Evolutionary conservation across 2,888 invertebrate genomes (phyloP), one percentile per base, ranked within the genome.

Genomic region (Athripsodes cinereus): DNA sequence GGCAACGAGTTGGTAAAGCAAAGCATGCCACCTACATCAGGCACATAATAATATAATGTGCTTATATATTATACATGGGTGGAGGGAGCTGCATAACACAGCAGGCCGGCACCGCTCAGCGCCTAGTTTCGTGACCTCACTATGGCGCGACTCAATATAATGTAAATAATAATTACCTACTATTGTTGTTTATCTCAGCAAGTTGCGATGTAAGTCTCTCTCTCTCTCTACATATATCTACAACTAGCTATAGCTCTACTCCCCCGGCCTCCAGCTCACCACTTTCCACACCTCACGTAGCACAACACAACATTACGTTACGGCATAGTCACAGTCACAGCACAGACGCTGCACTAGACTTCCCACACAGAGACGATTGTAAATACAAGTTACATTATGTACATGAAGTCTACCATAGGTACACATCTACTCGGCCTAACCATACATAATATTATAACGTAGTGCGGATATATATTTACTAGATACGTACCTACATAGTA

Each of bases 271-370:
- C 40, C 40, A n/a, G 5, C 40, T 40, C 40, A 5, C 40, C 16
- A 2, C 40, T 16, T 11, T 40, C 8, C 40, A 13, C 13, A 2
- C 13, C 13, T 3, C 40, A 13, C 13, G 3, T n/a, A 13, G 16
- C 5, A 40, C 13, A 13, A n/a, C n/a, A 13, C 13, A 40, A 40
- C 40, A 40, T 40, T 8, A 13, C 13, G 13, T 13, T 8, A 3
- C 13, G 13, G 40, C 13, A 40, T 2, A 40, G 40, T 40, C 40
- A 40, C 40, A 40, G 40, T 8, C 40, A 13, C 40, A 8, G 40
- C 40, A 40, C 40, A 40, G 40, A 40, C 40, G 40, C 40, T 40
- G 40, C 40, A 40, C 40, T 40, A 40, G 40, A 40, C 40, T 40
- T 40, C 40, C 40, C 40, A 40, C 40, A 40, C 40, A 40, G 13